Base-by-base conservation (phyloP, 2,888 invertebrate species). In the Crioceris asparagi region DNA sequence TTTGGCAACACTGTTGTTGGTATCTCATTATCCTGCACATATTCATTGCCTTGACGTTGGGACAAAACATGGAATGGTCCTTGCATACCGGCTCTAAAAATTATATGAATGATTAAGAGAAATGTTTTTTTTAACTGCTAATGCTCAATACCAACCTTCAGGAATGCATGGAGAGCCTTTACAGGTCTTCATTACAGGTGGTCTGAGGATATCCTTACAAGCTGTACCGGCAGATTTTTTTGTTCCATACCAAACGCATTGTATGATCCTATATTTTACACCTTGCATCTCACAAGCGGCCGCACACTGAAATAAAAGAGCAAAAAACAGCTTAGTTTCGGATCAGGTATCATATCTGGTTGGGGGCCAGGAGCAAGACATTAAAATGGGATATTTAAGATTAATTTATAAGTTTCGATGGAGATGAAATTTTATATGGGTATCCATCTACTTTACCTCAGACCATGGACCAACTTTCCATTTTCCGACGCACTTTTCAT, bases 401-500 rank as follows among this genome's bases (percentile, higher is more conserved):
- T n/a, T n/a, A n/a, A n/a, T 14, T 29, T 15, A n/a, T 3, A 11
- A 25, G 16, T 8, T 7, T 17, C 11, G 14, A 11, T 31, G 17
- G 16, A 15, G 2, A 11, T 14, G 2, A 31, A 8, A 41, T 35
- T 12, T 14, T 27, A 2, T 16, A 3, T 2, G n/a, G 17, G 11
- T 17, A 18, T 15, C 14, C n/a, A 25, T 2, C 8, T 14, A 3
- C 16, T 21, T 64, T 66, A 93, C 93, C 77, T 86, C 82, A 26
- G 90, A 90, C 96, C 96, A 96, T 39, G 85, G 77, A 6, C 90
- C 88, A 3, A 85, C 81, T 42, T 81, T 76, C 96, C 96, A 97
- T 34, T 82, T 78, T 0, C 92, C 85, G 54, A 77, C 79, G 67
- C 93, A 94, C n/a, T 78, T 77, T 46, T 79, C 74, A 55, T 79